phyloP scores from a whole-genome alignment of 1,140 invertebrate species.

The Psilanteris sp. region DNA sequence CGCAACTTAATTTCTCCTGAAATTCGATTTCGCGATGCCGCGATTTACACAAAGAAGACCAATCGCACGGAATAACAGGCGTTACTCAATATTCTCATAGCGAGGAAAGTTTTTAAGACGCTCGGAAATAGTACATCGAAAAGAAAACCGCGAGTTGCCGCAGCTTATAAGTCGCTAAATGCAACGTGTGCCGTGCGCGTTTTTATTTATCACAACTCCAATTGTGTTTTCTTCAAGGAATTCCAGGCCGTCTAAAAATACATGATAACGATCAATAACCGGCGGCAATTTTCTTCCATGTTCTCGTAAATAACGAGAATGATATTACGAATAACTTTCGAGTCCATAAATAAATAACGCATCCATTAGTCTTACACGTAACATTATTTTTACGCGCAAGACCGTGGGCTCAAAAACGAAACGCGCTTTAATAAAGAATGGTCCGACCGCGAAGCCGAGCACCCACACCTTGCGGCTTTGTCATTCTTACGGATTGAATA shows the following conservation, averaged over 20 bases:
- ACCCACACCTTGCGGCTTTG: conserved; percentile 31
- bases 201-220: conserved; percentile 54
- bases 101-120: neutral
- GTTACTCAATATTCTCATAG: no score
- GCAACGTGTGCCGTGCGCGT: conserved; percentile 13
- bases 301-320: conserved; percentile 58
- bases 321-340: conserved; percentile 61
- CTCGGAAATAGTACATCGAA: conserved; percentile 3
- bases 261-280: conserved; percentile 63
- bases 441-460: conserved; percentile 26
- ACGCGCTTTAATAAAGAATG: conserved; percentile 52
- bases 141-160: conserved; percentile 1
- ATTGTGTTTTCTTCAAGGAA: conserved; percentile 59
- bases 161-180: conserved; percentile 22
- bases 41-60: no score
- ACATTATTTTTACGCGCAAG: conserved; percentile 53
- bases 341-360: conserved; percentile 49
- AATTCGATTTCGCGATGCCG: no score
- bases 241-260: conserved; percentile 63
- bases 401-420: conserved; percentile 46
- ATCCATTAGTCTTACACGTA: conserved; percentile 56
- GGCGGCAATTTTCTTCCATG: conserved; percentile 53
- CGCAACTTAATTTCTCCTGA: no score
- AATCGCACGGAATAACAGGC: no score
- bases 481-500: conserved; percentile 47